Evolutionary conservation across 2,113 vertebrate genomes (phyloP), one percentile per base, ranked within the genome.

Genomic region (Oreocharis arfaki): DNA sequence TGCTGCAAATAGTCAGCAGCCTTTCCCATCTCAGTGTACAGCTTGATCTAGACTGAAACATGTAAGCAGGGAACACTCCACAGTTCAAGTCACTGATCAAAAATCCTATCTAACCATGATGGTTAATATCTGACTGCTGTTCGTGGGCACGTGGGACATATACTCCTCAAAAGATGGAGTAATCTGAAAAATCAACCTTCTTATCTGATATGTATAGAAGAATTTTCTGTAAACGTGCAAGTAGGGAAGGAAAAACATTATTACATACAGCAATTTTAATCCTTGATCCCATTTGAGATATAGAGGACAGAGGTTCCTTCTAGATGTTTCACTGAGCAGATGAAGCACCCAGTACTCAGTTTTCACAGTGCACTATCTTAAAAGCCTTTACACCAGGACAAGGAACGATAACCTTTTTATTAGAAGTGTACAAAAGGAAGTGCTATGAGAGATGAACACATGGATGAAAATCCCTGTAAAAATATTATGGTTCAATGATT

Each of bases 21-120:
- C 16, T 57, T 75, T 87, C 35, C n/a, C 37, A 30, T 26, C 37
- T 67, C 44, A 61, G 35, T 7, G 10, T 55, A 24, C 1, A 5
- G 12, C 16, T 37, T 14, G 10, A 56, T 41, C 23, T 32, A 47
- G 41, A 55, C 37, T 69, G 49, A 89, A 83, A 68, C 13, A 59
- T 0, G 1, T 7, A 53, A 64, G 19, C 10, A 37, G 11, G 10
- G 30, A 2, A 5, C 7, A 9, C 15, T 65, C 28, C 52, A 68
- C n/a, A 27, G 46, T 27, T 49, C 52, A 82, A 44, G 19, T 20
- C 50, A 63, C 9, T 23, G 27, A 67, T 35, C n/a, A 78, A 67
- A 88, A 80, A 32, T 59, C 20, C 37, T 61, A 2, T 16, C 9
- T 64, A 93, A 39, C 24, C 10, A 39, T 13, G 15, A 42, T 23